These are phyloP conservation scores for Latrodectus geometricus DNA, from an alignment of 1,140 invertebrate species.

Conservation along the genomic window DNA sequence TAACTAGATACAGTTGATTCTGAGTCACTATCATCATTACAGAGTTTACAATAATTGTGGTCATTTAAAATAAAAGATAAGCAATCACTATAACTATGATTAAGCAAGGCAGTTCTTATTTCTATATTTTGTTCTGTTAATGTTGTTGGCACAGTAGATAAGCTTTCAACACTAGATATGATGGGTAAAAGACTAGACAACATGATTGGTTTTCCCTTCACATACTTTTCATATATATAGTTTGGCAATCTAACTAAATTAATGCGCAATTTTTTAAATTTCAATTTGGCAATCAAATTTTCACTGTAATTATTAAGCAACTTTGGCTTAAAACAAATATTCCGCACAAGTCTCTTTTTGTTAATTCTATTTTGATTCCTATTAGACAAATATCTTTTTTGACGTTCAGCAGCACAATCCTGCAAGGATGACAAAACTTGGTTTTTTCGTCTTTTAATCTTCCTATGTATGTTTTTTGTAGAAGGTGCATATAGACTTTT, in stretches of 20 bases:
- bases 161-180: background rate
- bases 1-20: background rate
- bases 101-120: background rate
- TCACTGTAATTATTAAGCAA: background rate
- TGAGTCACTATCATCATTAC: background rate
- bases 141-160: background rate
- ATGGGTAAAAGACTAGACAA: background rate
- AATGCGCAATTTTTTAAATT: background rate
- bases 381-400: no score
- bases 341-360: background rate
- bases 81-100: background rate
- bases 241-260: background rate
- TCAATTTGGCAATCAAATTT: background rate
- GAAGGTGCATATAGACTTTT: background rate
- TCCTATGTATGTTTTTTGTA: background rate
- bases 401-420: no score
- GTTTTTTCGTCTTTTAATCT: no score
- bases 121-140: background rate
- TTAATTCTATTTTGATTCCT: background rate
- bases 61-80: background rate
- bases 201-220: background rate
- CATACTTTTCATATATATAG: background rate
- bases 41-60: background rate
- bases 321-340: background rate
- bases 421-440: background rate